Evolutionary conservation across 2,797 vertebrate species (phyloP).

Genomic region (Pelodytes ibericus): DNA sequence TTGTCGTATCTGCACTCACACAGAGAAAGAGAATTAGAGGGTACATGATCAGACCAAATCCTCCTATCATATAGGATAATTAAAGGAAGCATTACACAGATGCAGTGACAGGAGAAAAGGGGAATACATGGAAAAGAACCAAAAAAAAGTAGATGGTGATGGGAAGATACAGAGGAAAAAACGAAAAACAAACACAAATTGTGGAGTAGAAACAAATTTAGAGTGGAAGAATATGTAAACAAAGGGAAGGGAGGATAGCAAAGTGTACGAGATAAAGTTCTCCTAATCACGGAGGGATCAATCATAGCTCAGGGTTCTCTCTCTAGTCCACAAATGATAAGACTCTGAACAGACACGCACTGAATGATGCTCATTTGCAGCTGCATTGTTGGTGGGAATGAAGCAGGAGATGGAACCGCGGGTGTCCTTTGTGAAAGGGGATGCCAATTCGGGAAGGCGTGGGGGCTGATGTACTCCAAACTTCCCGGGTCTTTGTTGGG

Average conservation of each 20-base stretch:
- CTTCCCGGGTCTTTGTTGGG: slow-evolving; percentile 73
- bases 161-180: slow-evolving; percentile 31
- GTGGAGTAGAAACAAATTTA: slow-evolving; percentile 24
- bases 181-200: slow-evolving; percentile 18
- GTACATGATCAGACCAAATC: too few species aligned
- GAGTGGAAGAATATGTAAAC: slow-evolving; percentile 29
- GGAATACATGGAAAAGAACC: too few species aligned
- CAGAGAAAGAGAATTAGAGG: too few species aligned
- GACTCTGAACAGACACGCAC: slow-evolving; percentile 57
- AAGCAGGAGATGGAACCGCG: slow-evolving; percentile 66
- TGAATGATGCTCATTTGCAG: slow-evolving; percentile 63
- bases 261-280: slow-evolving; percentile 46
- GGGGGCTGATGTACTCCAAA: slow-evolving; percentile 44
- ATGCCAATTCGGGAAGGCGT: slow-evolving; percentile 29
- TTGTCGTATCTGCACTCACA: too few species aligned
- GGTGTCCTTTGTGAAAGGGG: slow-evolving; percentile 54
- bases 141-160: neutral
- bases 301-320: slow-evolving; percentile 48
- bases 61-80: too few species aligned
- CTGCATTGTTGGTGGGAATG: slow-evolving; percentile 60
- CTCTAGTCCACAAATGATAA: slow-evolving; percentile 61
- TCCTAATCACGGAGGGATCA: slow-evolving; percentile 53
- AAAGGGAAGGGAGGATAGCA: slow-evolving; percentile 21
- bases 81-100: too few species aligned
- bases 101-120: too few species aligned